Conservation (phyloP, 2,797 vertebrate species). For the Platalea minor region DNA sequence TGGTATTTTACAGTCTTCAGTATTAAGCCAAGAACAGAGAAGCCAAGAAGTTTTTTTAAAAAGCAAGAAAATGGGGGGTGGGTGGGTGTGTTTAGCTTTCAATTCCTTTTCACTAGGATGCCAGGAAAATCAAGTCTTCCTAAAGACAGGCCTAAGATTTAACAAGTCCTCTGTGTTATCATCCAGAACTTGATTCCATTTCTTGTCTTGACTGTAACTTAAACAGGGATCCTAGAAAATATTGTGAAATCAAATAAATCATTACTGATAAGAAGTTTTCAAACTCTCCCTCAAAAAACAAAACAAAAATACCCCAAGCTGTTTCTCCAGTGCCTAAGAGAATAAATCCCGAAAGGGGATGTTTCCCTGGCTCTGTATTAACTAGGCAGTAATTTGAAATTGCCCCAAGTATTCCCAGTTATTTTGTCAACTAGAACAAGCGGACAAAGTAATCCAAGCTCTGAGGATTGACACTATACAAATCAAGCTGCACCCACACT, state of each 20-base stretch:
- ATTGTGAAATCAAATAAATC: background rate
- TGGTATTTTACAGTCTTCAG: background rate
- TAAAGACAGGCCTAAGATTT: background rate
- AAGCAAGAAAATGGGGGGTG: background rate
- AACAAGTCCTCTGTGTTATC: background rate
- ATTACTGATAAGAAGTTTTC: background rate
- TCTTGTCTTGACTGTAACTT: background rate
- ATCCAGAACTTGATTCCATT: background rate
- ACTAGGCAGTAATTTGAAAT: background rate
- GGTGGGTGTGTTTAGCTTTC: background rate
- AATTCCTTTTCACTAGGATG: background rate
- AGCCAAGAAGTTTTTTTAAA: background rate
- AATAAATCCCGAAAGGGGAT: background rate
- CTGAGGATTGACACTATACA: background rate
- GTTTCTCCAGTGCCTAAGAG: background rate
- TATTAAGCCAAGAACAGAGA: background rate
- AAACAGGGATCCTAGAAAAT: constrained; percentile 11
- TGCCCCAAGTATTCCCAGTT: background rate
- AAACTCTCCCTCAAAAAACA: background rate
- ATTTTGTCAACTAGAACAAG: background rate
- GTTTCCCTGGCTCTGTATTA: background rate
- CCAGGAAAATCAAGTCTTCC: constrained; percentile 21
- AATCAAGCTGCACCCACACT: background rate
- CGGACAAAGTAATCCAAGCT: background rate
- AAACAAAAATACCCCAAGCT: too few species aligned